A percentile compares a stretch with the other conserved stretches of the same genome.
phyloP scores from a whole-genome alignment of 2,113 vertebrate species.

The Pavo muticus region DNA sequence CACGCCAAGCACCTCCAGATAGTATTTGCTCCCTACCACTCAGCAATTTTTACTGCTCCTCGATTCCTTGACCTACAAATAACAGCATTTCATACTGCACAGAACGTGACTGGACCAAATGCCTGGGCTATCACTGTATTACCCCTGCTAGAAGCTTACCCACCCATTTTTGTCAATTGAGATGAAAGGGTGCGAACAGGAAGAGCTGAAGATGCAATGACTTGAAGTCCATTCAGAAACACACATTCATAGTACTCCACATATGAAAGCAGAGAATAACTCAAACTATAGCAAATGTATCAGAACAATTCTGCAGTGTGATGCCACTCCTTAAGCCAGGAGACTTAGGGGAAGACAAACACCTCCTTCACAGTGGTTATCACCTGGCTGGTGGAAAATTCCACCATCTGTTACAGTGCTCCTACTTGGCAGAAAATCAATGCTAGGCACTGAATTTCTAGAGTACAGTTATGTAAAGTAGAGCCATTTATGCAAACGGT shows the following conservation, averaged over 20 bases:
- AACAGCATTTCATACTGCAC: not conserved
- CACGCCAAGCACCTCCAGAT: conserved; percentile 32
- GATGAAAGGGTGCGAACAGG: not conserved
- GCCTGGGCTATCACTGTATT: not conserved
- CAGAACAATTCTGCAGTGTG: not conserved
- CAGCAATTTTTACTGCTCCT: not conserved
- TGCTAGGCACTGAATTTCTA: conserved; percentile 38
- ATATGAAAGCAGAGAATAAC: not conserved
- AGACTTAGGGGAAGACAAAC: conserved; percentile 28
- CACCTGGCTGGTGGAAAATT: conserved; percentile 58
- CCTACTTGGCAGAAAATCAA: conserved; percentile 55
- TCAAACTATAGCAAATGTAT: not conserved
- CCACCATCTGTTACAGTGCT: conserved; percentile 55
- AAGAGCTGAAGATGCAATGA: not conserved
- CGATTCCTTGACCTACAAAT: not conserved
- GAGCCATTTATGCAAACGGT: conserved; percentile 22
- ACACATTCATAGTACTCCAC: not conserved
- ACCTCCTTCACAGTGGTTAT: conserved; percentile 48
- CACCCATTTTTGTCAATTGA: not conserved
- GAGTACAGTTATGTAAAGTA: conserved; percentile 57
- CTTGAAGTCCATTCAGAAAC: not conserved
- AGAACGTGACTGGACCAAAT: not conserved
- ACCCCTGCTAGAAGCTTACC: not conserved
- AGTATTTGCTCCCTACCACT: not conserved
- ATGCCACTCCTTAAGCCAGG: conserved; percentile 31